Evolutionary conservation across 2,888 invertebrate genomes (phyloP), one percentile per base, ranked within the genome.

Genomic region (Hirudinaria manillensis): DNA sequence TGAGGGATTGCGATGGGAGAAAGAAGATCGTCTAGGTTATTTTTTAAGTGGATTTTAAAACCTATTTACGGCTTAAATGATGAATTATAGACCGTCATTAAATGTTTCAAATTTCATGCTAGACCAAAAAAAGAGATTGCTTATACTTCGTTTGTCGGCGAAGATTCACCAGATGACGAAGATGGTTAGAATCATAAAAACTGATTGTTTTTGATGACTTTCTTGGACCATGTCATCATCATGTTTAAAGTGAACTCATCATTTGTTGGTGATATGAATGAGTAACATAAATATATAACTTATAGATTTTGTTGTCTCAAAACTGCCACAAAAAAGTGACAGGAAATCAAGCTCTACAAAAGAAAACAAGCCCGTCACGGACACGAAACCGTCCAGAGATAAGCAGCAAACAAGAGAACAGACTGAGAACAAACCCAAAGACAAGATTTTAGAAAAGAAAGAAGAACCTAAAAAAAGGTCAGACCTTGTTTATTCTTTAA

Each of bases 81-180:
- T 10, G 10, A 53, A 16, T 61, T 61, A 61, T 1, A 10, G n/a
- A 61, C 10, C 24, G 6, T 27, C 6, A 27, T 61, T 61, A 61
- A 61, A 61, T n/a, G 29, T 61, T 24, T n/a, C 13, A 27, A 10
- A n/a, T 34, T 29, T 68, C 16, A n/a, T 74, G n/a, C 3, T 68
- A 65, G 53, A 36, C 32, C 38, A 7, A 68, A 45, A 32, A 65
- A 66, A 65, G 68, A 66, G 29, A 27, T 65, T 24, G 61, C 56
- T 45, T 56, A 74, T 68, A 51, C 65, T 45, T 51, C 24, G 2
- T 21, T 65, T 36, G 74, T 34, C 45, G 74, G 38, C 2, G 67
- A 74, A 66, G 74, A 74, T 66, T 34, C 65, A 38, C 7, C 34
- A 32, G 67, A 68, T 74, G 74, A 74, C 21, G 66, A 29, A 29